Evolutionary conservation across 2,113 vertebrate species (phyloP), one percentile per base, ranked within the genome.

Genomic region (Saimiri boliviensis): DNA sequence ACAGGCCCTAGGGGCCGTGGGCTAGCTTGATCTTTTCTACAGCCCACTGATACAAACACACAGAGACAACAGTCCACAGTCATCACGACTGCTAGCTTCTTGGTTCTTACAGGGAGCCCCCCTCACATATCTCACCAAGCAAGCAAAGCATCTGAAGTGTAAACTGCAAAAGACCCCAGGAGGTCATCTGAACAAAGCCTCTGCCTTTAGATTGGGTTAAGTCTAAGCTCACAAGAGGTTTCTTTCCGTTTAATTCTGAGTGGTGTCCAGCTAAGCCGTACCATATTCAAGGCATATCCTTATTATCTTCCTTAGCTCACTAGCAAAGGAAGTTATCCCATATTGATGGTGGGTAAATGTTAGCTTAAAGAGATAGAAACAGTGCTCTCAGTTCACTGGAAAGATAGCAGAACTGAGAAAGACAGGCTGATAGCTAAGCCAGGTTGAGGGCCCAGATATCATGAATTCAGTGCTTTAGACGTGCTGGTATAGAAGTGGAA

Each of bases 1-100:
- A 47, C 37, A 1, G 3, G n/a, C 68, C 73, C 35, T 21, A 7
- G 32, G 37, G 14, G 25, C 56, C 2, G 0, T 11, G 27, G 25
- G 52, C 83, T 16, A 20, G 11, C 63, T 1, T 0, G 25, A 0
- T 37, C 21, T 45, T 35, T 63, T 3, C 80, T 42, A 20, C 25
- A 45, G 17, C 7, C 71, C 77, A 25, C 49, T 1, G 40, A 56
- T 3, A 5, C 63, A n/a, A 23, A 42, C 0, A 8, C 1, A 0
- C 68, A 56, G 20, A 8, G 32, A 21, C 35, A 0, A 3, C 5
- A 1, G 2, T 37, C 37, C 54, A 10, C 21, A 12, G 17, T n/a
- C 45, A 42, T 49, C 47, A 8, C 47, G 8, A 3, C 2, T 2
- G 1, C 40, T 30, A n/a, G 32, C 9, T 0, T 71, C 73, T 37